Percentiles rank a stretch among this genome's conserved stretches.
These are phyloP conservation scores for Ctenicera cuprea DNA, from an alignment of 2,888 invertebrate genomes.

Conservation along the genomic window DNA sequence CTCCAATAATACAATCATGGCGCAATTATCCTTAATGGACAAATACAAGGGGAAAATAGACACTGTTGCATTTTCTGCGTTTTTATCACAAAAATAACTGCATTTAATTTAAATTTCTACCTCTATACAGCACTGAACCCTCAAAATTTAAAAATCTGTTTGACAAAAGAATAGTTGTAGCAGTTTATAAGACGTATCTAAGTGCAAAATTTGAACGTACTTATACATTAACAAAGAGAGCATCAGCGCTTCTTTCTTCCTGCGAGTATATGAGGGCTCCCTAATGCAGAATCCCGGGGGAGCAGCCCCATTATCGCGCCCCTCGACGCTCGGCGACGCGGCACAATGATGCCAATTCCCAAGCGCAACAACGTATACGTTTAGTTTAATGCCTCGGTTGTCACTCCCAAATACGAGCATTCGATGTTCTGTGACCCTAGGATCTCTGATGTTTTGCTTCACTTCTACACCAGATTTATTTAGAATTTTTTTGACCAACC, in stretches of 20 bases:
- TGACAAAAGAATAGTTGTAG: too few relatives aligned
- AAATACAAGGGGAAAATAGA: too few relatives aligned
- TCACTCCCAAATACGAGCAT: conserved; percentile 65
- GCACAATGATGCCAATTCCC: conserved; percentile 71
- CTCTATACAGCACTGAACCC: too few relatives aligned
- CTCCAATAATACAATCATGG: too few relatives aligned
- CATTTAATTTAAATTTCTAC: too few relatives aligned
- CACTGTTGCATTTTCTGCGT: too few relatives aligned
- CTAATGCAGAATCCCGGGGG: conserved; percentile 70
- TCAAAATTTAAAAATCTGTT: too few relatives aligned
- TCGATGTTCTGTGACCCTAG: conserved; percentile 55
- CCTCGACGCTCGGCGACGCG: conserved; percentile 67
- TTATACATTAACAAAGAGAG: conserved; percentile 49
- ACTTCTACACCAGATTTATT: conserved; percentile 45
- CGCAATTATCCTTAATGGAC: too few relatives aligned
- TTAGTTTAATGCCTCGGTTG: conserved; percentile 71
- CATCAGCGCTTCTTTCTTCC: conserved; percentile 49
- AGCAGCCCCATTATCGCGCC: conserved; percentile 72
- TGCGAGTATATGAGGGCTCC: conserved; percentile 54
- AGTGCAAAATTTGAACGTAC: conserved; percentile 15
- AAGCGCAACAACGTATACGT: conserved; percentile 70
- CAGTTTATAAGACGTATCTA: not conserved
- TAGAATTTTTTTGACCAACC: not conserved
- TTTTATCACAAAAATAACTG: too few relatives aligned
- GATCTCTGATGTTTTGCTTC: conserved; percentile 51